phyloP scores from a whole-genome alignment of 1,140 invertebrate genomes.

The Drosophila navojoa region DNA sequence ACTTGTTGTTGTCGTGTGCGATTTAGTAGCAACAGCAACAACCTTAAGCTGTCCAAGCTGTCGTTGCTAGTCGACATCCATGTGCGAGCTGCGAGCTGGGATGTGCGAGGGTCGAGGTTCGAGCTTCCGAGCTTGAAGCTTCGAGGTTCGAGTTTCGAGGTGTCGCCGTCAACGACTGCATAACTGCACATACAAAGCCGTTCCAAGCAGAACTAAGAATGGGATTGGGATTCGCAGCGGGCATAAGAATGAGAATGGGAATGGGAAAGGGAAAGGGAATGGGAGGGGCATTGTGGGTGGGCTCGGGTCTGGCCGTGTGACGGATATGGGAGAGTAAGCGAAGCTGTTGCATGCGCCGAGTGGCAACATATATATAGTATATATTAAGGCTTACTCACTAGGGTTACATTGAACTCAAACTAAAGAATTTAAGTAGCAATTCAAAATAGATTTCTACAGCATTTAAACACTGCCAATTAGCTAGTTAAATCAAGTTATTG shows the following conservation, averaged over 20 bases:
- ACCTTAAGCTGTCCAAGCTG: conserved; percentile 42
- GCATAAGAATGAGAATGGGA: neutral
- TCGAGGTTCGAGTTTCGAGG: conserved; percentile 4
- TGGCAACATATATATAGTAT: neutral
- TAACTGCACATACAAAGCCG: conserved; percentile 9
- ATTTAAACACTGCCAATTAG: too few species aligned
- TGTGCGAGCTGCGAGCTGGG: too few species aligned
- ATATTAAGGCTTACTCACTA: neutral
- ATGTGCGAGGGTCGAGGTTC: too few species aligned
- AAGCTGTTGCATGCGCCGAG: too few species aligned
- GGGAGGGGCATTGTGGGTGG: neutral
- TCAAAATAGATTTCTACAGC: too few species aligned
- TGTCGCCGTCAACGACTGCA: conserved; percentile 26
- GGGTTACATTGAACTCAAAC: neutral
- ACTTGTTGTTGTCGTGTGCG: neutral
- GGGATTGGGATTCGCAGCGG: neutral
- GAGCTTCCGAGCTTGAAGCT: too few species aligned
- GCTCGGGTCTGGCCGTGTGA: neutral
- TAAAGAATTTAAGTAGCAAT: too few species aligned
- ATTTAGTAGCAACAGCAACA: conserved; percentile 9
- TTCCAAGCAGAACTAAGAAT: conserved; percentile 13
- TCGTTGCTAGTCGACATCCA: conserved; percentile 11
- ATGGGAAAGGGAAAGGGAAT: neutral
- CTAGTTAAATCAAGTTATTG: too few species aligned
- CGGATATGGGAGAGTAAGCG: neutral